Base-by-base conservation (phyloP, 2,888 invertebrate genomes). In the Cancer borealis region DNA sequence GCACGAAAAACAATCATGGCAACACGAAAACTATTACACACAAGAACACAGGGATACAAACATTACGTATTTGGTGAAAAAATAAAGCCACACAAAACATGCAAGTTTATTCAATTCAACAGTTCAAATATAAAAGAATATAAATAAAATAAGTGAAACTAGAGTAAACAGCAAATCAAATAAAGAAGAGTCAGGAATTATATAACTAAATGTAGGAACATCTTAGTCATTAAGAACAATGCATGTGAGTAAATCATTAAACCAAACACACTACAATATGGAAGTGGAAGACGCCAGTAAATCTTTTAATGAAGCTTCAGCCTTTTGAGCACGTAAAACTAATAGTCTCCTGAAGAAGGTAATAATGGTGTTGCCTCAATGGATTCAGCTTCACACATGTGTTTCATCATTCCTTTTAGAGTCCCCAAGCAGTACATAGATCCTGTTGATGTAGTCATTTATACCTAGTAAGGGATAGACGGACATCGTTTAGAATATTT, bases 381-480 rank as follows among this genome's bases (percentile, higher is more conserved):
- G 84, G 84, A 84, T 84, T 84, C 84, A 30, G 39, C 39, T 30
- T 84, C 84, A 84, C 84, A 84, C 84, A 84, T 6, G 84, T 84
- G 84, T 84, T 84, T 84, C 39, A 84, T 84, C 30, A 30, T 84
- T 84, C 84, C 84, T 39, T 39, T 84, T 84, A 84, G 84, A 84
- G 14, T 39, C 84, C 84, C 84, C 39, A 84, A 12, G 39, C 84
- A 84, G 84, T 84, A 39, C 84, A 39, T 84, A 84, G 84, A 84
- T 84, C 84, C 84, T 84, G 26, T 84, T 84, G 84, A 39, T 84
- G 84, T 84, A 84, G 84, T 84, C 84, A 84, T 84, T 84, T 84
- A 84, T 79, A 79, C 73, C 73, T 26, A n/a, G n/a, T 79, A 79
- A 79, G 26, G 73, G 73, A 79, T 84, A 84, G 84, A 84, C 84